Evolutionary conservation across 1,140 invertebrate species (phyloP), one percentile per base, ranked within the genome.

Genomic region (Alviniconcha marisindica): DNA sequence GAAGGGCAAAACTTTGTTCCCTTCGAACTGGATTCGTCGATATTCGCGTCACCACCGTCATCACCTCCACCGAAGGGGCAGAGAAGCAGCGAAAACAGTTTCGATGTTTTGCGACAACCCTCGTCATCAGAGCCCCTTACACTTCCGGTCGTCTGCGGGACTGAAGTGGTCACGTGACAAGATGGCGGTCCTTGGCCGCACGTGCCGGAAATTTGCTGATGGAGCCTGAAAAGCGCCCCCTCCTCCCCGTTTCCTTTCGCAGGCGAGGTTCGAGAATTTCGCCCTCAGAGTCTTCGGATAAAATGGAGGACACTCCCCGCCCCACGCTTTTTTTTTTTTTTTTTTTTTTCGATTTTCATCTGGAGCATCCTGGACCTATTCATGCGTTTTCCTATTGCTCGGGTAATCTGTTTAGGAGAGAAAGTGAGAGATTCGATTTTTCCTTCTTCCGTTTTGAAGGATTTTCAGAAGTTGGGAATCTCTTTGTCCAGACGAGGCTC

Each of bases 151-250:
- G 31, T 38, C 36, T 33, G 69, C 69, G 69, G 36, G 36, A 33
- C 69, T 71, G 69, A 71, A 71, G 69, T 5, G 36, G 69, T 71
- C 69, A 71, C 69, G 69, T 71, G 69, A 31, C 69, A 71, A 71
- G 69, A 71, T 71, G 69, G 69, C 69, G 69, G 31, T 71, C 69
- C 69, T 71, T 40, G 69, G 24, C 36, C 18, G 28, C 69, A 71
- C 69, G 69, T 42, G 69, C 14, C 69, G 69, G 69, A 71, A 71
- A 71, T 71, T 71, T 71, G 69, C 69, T 71, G 69, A 71, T 71
- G 69, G 69, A 71, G 69, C 69, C 24, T 71, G 69, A 71, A 71
- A 71, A 71, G 69, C 10, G 33, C 4, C 63, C 69, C 36, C 69
- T 36, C 40, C 36, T 36, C 36, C 33, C 69, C 69, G 36, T 14